These are phyloP conservation scores for Athene cunicularia DNA, from an alignment of 2,113 vertebrate genomes.

Conservation along the genomic window DNA sequence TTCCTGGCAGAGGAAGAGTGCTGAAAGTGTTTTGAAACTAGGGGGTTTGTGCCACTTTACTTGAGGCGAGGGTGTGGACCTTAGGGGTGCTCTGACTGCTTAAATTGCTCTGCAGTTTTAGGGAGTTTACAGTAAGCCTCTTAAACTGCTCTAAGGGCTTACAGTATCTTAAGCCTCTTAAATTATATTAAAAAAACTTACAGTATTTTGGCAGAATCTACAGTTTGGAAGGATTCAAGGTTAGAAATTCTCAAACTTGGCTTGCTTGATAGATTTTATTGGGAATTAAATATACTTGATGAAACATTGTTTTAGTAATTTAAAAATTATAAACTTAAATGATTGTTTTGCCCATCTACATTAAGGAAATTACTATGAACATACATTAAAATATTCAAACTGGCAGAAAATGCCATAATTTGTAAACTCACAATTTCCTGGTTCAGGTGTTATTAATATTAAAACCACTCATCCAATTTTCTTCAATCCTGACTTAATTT, in stretches of 20 bases:
- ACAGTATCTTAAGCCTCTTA: constrained; percentile 61
- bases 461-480: constrained; percentile 12
- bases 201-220: constrained; percentile 49
- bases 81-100: constrained; percentile 1
- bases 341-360: not conserved
- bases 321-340: not conserved
- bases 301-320: not conserved
- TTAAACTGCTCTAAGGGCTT: constrained; percentile 59
- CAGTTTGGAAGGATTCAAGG: constrained; percentile 30
- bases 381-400: not conserved
- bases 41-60: not conserved
- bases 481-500: constrained; percentile 30
- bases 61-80: not conserved
- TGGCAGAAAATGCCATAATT: not conserved
- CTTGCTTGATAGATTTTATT: constrained; percentile 20
- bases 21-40: not conserved
- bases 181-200: constrained; percentile 40
- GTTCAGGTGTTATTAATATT: constrained; percentile 39
- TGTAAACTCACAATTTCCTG: not conserved
- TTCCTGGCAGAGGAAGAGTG: not conserved
- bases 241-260: not conserved
- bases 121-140: constrained; percentile 59
- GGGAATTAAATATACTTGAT: constrained; percentile 1
- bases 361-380: not conserved
- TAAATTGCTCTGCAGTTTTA: constrained; percentile 61